phyloP scores from a whole-genome alignment of 2,888 invertebrate genomes.

The Lasius fuliginosus region DNA sequence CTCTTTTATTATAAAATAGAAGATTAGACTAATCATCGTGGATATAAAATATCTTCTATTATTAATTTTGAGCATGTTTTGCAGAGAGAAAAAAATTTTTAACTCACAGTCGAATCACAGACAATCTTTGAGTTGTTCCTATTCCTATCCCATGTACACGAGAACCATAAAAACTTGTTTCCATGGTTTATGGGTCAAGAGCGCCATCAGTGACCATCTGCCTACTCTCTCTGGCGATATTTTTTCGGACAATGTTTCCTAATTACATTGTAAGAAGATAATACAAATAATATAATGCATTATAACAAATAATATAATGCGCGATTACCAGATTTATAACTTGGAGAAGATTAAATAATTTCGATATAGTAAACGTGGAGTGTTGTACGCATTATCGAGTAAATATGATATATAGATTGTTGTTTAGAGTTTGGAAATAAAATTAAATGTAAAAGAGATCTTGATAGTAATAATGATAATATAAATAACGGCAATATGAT shows the following conservation, averaged over 20 bases:
- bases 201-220: slow-evolving; percentile 68
- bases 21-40: slow-evolving; percentile 57
- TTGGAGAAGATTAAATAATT: neutral
- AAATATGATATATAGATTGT: slow-evolving; percentile 3
- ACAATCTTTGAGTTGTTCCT: slow-evolving; percentile 55
- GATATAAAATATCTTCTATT: slow-evolving; percentile 53
- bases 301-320: slow-evolving; percentile 22
- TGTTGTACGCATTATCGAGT: neutral
- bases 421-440: neutral
- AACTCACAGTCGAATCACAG: slow-evolving; percentile 29
- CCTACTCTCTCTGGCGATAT: slow-evolving; percentile 34
- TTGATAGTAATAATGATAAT: neutral
- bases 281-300: slow-evolving; percentile 1
- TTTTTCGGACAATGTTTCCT: neutral
- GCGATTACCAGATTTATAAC: neutral
- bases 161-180: slow-evolving; percentile 79
- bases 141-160: slow-evolving; percentile 46
- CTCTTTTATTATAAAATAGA: neutral
- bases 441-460: neutral
- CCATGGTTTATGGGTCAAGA: slow-evolving; percentile 81
- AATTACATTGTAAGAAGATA: slow-evolving; percentile 13
- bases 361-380: neutral
- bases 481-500: too few species aligned
- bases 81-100: slow-evolving; percentile 61
- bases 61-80: slow-evolving; percentile 57